A percentile compares a stretch with the other conserved stretches of the same genome.
phyloP scores from a whole-genome alignment of 2,888 invertebrate genomes.

The Eumerus sabulonum region DNA sequence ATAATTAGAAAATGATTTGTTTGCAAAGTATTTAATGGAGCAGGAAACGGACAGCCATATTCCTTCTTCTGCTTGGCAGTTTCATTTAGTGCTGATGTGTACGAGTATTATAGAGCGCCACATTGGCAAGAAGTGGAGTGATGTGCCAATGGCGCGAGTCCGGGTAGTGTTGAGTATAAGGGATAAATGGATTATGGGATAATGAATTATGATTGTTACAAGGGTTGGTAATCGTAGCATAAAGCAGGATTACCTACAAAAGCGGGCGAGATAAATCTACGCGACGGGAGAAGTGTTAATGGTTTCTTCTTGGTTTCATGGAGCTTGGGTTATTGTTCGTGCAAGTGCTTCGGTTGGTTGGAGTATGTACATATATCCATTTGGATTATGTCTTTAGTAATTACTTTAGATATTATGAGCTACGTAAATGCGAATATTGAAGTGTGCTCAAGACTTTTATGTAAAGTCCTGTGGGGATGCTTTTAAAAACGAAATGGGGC shows the following conservation, averaged over 20 bases:
- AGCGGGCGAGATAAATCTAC: slow-evolving; percentile 37
- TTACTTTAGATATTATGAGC: slow-evolving; percentile 10
- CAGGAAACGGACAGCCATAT: slow-evolving; percentile 56
- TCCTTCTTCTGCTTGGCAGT: slow-evolving; percentile 31
- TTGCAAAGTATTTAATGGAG: slow-evolving; percentile 59
- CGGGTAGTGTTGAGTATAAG: not conserved
- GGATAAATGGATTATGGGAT: slow-evolving; percentile 52
- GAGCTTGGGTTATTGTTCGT: too few species aligned
- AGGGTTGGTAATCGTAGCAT: slow-evolving; percentile 52
- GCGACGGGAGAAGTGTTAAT: slow-evolving; percentile 36
- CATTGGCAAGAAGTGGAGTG: not conserved
- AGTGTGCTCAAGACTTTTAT: too few species aligned
- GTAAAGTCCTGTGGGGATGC: too few species aligned
- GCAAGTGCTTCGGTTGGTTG: slow-evolving; percentile 5
- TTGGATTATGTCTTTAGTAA: slow-evolving; percentile 14
- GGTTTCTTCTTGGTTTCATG: slow-evolving; percentile 6
- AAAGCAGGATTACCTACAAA: slow-evolving; percentile 42
- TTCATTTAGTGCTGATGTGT: slow-evolving; percentile 42
- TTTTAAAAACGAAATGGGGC: too few species aligned
- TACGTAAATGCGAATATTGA: not conserved
- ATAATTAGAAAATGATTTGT: slow-evolving; percentile 65
- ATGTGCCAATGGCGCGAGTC: too few species aligned
- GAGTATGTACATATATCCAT: slow-evolving; percentile 18
- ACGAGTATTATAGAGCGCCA: not conserved
- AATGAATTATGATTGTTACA: slow-evolving; percentile 56